Percentiles rank a stretch among this genome's conserved stretches.
These are phyloP conservation scores for Drosophila nasuta DNA, from an alignment of 1,140 invertebrate species.

Conservation along the genomic window DNA sequence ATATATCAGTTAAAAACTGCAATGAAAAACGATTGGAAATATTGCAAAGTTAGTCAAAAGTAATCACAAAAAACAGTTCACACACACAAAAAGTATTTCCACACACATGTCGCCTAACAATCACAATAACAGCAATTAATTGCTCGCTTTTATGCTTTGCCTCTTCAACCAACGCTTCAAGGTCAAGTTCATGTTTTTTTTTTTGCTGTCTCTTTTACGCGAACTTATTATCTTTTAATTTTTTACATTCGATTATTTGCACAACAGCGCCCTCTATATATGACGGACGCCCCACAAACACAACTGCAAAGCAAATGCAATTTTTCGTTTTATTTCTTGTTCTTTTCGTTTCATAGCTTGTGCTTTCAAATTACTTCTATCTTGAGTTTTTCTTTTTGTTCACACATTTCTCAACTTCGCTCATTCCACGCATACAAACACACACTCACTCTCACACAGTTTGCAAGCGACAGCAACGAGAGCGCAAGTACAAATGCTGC, in stretches of 20 bases:
- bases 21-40: conserved; percentile 7
- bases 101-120: conserved; percentile 1
- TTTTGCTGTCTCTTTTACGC: conserved; percentile 16
- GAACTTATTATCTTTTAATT: conserved; percentile 56
- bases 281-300: conserved; percentile 40
- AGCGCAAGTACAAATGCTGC: conserved; percentile 50
- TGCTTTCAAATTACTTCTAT: conserved; percentile 46
- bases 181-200: conserved; percentile 69
- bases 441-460: conserved; percentile 16
- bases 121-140: conserved; percentile 40
- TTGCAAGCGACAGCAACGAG: conserved; percentile 47
- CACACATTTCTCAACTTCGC: conserved; percentile 64
- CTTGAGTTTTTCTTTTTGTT: conserved; percentile 43
- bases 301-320: conserved; percentile 62
- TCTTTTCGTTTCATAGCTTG: conserved; percentile 39
- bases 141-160: conserved; percentile 53
- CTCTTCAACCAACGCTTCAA: conserved; percentile 49
- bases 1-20: conserved; percentile 52
- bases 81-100: not conserved
- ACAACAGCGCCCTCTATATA: conserved; percentile 45
- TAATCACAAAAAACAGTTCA: conserved; percentile 17
- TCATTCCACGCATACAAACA: conserved; percentile 54
- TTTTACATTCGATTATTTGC: conserved; percentile 30
- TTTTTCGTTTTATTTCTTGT: conserved; percentile 33
- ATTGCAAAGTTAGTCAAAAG: conserved; percentile 28